These are phyloP conservation scores for Mormyrops attenuatus DNA, from an alignment of 2,797 vertebrate species.

Conservation along the genomic window DNA sequence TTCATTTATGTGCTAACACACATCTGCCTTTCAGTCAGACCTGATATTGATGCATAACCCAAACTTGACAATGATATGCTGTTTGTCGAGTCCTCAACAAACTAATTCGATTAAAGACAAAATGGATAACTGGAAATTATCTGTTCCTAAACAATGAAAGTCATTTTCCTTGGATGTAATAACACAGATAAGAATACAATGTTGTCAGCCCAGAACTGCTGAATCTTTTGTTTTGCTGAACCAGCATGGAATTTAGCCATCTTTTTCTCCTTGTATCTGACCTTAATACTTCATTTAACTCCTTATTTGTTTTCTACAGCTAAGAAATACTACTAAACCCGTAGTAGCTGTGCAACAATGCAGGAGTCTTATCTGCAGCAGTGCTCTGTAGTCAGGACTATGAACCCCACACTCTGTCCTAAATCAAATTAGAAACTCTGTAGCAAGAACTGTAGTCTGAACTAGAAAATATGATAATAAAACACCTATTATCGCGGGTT, in stretches of 20 bases:
- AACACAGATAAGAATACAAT: neutral
- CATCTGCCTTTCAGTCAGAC: neutral
- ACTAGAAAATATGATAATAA: neutral
- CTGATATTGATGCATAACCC: neutral
- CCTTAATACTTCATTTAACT: neutral
- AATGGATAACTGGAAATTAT: neutral
- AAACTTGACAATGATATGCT: neutral
- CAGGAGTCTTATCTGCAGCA: neutral
- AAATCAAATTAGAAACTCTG: neutral
- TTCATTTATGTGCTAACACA: neutral
- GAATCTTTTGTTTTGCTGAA: neutral
- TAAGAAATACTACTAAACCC: neutral
- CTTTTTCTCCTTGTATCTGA: neutral
- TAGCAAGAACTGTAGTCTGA: neutral
- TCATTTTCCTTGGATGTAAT: neutral
- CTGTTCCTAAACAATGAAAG: neutral
- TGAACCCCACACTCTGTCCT: neutral
- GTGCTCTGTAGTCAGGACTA: neutral
- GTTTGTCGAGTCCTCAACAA: neutral
- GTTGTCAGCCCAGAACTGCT: neutral
- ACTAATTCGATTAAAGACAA: neutral
- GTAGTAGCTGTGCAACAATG: neutral
- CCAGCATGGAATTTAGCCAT: neutral
- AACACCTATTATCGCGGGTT: neutral
- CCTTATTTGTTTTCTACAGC: neutral